Percentiles rank a stretch among this genome's conserved stretches.
Conservation (phyloP, 2,888 invertebrate species). For the Himalopsyche anomala region DNA sequence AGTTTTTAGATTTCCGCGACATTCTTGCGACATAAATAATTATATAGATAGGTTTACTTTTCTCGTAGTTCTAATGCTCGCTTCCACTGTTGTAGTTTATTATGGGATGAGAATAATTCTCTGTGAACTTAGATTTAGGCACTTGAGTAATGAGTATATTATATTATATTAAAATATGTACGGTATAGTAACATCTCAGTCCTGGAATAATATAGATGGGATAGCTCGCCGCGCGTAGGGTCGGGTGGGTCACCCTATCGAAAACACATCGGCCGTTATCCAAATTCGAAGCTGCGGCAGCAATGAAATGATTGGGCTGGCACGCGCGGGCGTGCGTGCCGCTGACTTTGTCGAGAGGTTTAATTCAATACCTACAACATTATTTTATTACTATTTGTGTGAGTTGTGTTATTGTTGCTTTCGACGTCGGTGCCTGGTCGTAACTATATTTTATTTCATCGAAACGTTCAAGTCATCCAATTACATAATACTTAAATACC, state of each 20-base stretch:
- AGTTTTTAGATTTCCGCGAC: too few species aligned
- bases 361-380: conserved; percentile 44
- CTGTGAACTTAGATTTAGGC: too few species aligned
- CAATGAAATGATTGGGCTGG: conserved; percentile 26
- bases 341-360: conserved; percentile 40
- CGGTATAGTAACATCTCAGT: too few species aligned
- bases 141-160: too few species aligned
- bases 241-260: conserved; percentile 23
- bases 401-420: conserved; percentile 16
- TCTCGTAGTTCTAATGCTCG: too few species aligned
- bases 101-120: too few species aligned
- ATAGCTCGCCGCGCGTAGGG: too few species aligned
- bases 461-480: not conserved
- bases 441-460: conserved; percentile 1
- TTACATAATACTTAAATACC: not conserved
- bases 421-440: not conserved
- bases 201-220: too few species aligned
- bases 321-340: conserved; percentile 47
- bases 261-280: not conserved
- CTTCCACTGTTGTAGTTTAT: too few species aligned
- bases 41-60: too few species aligned
- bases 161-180: too few species aligned
- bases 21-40: too few species aligned
- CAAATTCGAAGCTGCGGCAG: conserved; percentile 10
- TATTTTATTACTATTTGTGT: conserved; percentile 26